Evolutionary conservation across 2,888 invertebrate species (phyloP), one percentile per base, ranked within the genome.

Genomic region (Unio pictorum): DNA sequence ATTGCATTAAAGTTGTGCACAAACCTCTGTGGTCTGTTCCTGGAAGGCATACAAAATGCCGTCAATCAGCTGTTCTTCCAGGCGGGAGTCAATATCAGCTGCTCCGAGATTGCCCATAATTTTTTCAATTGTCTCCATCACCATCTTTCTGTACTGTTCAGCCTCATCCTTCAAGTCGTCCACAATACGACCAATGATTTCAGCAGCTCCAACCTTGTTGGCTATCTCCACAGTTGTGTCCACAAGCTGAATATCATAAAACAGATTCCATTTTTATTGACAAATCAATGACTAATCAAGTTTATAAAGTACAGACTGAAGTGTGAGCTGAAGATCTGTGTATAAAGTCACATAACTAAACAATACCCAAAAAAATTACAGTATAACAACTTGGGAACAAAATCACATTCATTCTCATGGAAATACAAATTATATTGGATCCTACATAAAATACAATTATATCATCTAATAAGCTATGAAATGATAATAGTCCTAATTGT

Each of bases 201-300:
- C 99, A 0, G 98, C 97, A 6, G 98, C 96, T n/a, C 99, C 99
- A 67, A 99, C 98, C 92, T 99, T 99, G 90, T 99, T 99, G 11
- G 99, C 99, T 76, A 99, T 99, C 92, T 99, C 99, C 1, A 99
- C 99, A 0, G 99, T 99, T 0, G 99, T 99, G 89, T 99, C 99
- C 0, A 99, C 99, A 68, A 99, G 92, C 92, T 93, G 88, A 23
- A 86, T 45, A 45, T 3, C 11, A 45, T 23, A 11, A 45, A 45
- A 45, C 45, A 45, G 11, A 45, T 45, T 45, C 1, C 1, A 11
- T 11, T 45, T 45, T 45, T 4, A 34, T 34, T 34, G 4, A 34
- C 34, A 34, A 34, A 34, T 34, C 34, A 4, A 34, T 34, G 34
- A 34, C 34, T 7, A 34, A 34, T 7, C 34, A 4, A 34, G 34